phyloP scores from a whole-genome alignment of 2,113 vertebrate species.

The Sigmodon hispidus region DNA sequence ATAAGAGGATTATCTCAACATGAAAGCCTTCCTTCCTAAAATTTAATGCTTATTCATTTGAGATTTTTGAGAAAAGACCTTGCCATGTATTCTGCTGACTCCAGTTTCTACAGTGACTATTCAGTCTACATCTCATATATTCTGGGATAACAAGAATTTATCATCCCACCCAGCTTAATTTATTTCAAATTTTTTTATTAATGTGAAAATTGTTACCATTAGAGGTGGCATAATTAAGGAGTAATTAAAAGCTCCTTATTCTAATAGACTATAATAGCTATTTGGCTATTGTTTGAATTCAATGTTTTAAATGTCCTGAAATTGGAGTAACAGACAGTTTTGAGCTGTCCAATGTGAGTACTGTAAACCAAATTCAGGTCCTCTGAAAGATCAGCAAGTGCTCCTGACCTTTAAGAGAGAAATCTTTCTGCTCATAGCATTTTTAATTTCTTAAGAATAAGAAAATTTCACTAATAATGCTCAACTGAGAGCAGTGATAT shows the following conservation, averaged over 20 bases:
- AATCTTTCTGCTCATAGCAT: background rate
- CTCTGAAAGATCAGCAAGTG: background rate
- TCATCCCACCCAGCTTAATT: background rate
- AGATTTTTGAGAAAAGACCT: background rate
- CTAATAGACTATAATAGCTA: background rate
- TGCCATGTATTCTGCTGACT: background rate
- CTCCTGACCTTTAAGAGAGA: background rate
- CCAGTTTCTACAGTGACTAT: background rate
- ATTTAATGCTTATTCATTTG: background rate
- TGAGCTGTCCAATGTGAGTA: background rate
- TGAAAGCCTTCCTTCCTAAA: background rate
- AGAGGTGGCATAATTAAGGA: background rate
- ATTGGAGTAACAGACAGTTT: too few species aligned
- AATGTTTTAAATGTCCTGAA: background rate
- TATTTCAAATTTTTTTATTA: background rate
- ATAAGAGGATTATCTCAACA: background rate
- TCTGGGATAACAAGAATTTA: background rate
- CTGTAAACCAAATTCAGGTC: background rate
- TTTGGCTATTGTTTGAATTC: background rate
- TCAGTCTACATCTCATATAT: background rate
- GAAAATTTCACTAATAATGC: background rate
- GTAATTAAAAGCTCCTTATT: background rate
- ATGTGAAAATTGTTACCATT: background rate
- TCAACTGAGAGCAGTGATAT: background rate
- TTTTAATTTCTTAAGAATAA: background rate